Evolutionary conservation across 2,888 invertebrate genomes (phyloP), one percentile per base, ranked within the genome.

Genomic region (Tortricodes alternella): DNA sequence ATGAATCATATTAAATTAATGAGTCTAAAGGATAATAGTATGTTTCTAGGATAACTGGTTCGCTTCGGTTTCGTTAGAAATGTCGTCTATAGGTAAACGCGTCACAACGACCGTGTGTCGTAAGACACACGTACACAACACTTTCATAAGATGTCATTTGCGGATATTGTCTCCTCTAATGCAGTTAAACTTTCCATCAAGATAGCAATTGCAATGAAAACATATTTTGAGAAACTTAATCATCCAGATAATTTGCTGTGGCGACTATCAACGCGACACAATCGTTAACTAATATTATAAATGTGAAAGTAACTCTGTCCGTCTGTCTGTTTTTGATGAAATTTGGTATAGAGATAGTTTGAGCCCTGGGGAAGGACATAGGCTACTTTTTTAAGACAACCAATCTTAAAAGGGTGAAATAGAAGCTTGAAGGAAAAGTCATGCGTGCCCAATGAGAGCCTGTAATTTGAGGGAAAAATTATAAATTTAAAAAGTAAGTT

Each of bases 81-180:
- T 86, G 82, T 80, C 81, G 72, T 76, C 80, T 29, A 29, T 29
- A 29, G n/a, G 29, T 9, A 79, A 83, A 85, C 77, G 75, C 80
- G 79, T 86, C 86, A 88, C 85, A 70, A 71, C n/a, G n/a, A n/a
- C n/a, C n/a, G 67, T 76, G 74, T 82, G 81, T 76, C 81, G 83
- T 80, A 85, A 85, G 73, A 74, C 78, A 77, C 79, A n/a, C n/a
- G n/a, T n/a, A n/a, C n/a, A 80, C 76, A 67, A 65, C 46, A 44
- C 59, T 59, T 59, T 59, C 59, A 57, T 57, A 53, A 38, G 44
- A 53, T 50, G 57, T 53, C 58, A 51, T 53, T 58, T 58, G 58
- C 62, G 61, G 62, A 64, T 63, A 63, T 65, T 59, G 60, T 62
- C 59, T 60, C 50, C 34, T 51, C 46, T 60, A 57, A 53, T 35